Percentiles rank a stretch among this genome's conserved stretches.
phyloP scores from a whole-genome alignment of 2,113 vertebrate species.

The Steatornis caripensis region DNA sequence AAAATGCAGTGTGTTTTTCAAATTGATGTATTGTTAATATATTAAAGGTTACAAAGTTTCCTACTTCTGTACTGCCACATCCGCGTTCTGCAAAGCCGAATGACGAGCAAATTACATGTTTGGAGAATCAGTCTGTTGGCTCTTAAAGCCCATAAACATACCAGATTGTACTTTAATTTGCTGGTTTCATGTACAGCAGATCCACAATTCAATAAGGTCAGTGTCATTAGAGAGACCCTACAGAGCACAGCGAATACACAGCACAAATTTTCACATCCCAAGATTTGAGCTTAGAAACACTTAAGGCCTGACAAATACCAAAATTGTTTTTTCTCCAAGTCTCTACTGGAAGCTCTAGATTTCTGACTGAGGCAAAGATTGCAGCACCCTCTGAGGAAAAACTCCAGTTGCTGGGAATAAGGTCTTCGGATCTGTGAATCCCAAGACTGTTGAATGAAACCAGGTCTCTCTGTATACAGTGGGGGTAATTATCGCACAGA shows the following conservation, averaged over 20 bases:
- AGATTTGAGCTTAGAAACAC: background rate
- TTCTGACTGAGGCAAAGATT: background rate
- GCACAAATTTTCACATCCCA: background rate
- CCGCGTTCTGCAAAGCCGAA: background rate
- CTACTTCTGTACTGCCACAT: background rate
- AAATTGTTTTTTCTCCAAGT: background rate
- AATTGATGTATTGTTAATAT: background rate
- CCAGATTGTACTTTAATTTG: background rate
- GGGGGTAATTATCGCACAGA: background rate
- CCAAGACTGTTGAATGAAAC: background rate
- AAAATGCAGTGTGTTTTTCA: background rate
- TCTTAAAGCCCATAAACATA: background rate
- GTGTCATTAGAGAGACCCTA: background rate
- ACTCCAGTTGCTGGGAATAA: background rate
- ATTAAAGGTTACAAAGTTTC: background rate
- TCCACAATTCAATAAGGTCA: background rate
- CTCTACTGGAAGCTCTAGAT: background rate
- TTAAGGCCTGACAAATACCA: background rate
- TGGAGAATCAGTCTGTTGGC: background rate
- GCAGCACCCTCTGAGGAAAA: background rate
- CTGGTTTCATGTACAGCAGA: background rate
- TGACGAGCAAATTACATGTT: background rate
- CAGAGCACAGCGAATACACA: background rate
- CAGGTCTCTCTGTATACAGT: background rate
- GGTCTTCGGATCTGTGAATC: background rate